These are phyloP conservation scores for Incurvaria masculella DNA, from an alignment of 2,888 invertebrate genomes.

Conservation along the genomic window DNA sequence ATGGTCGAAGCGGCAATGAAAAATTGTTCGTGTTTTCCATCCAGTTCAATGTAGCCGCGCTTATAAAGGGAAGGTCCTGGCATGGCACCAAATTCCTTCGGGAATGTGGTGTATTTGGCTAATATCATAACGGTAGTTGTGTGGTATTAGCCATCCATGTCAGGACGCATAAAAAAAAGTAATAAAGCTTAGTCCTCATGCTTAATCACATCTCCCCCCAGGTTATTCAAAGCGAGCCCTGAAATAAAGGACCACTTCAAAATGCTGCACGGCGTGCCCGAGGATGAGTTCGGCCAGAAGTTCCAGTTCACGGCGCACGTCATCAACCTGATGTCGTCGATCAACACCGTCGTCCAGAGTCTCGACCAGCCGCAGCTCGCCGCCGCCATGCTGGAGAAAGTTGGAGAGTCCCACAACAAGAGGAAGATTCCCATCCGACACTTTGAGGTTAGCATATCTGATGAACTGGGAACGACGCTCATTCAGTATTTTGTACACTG, in stretches of 20 bases:
- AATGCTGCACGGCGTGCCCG: conserved; percentile 22
- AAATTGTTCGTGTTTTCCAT: too few species aligned
- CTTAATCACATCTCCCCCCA: conserved; percentile 16
- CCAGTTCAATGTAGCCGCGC: too few species aligned
- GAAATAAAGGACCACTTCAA: conserved; percentile 29
- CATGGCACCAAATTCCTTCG: too few species aligned
- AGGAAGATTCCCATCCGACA: conserved; percentile 23
- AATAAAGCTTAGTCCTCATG: too few species aligned
- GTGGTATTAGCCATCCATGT: too few species aligned
- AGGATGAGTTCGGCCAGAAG: conserved; percentile 23
- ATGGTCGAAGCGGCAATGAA: too few species aligned
- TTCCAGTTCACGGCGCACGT: conserved; percentile 33
- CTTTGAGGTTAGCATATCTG: conserved; percentile 28
- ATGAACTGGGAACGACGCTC: not conserved
- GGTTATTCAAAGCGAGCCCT: conserved; percentile 29
- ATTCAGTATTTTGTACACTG: not conserved
- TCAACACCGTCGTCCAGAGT: conserved; percentile 26
- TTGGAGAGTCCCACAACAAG: conserved; percentile 29
- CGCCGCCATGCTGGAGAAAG: conserved; percentile 30
- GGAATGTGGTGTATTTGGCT: too few species aligned
- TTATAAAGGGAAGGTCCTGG: too few species aligned
- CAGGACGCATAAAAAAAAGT: too few species aligned
- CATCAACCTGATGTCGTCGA: conserved; percentile 30
- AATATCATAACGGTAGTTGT: too few species aligned
- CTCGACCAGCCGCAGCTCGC: conserved; percentile 32